Conservation (phyloP, 2,113 vertebrate species). For the Fregetta grallaria region DNA sequence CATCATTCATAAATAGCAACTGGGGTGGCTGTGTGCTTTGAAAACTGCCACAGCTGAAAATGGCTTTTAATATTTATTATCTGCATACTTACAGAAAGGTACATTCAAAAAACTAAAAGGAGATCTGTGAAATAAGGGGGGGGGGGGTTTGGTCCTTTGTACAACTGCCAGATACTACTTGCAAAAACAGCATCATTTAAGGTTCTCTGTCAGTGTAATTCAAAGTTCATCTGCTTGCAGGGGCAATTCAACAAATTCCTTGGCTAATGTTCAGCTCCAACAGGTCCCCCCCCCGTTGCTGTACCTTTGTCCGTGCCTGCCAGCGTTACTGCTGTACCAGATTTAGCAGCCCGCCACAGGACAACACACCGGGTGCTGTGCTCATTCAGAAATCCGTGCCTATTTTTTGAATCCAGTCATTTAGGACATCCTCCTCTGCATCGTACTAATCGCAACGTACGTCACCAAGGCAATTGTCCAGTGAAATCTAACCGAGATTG, state of each 20-base stretch:
- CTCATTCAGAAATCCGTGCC: background rate
- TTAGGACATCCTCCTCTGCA: background rate
- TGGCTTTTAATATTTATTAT: background rate
- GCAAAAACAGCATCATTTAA: fast-evolving
- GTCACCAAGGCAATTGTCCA: fast-evolving
- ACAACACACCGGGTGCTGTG: background rate
- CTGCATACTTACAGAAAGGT: background rate
- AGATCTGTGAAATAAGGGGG: background rate
- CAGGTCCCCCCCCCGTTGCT: background rate
- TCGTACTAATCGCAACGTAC: fast-evolving
- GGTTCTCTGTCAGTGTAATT: background rate
- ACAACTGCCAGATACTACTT: background rate
- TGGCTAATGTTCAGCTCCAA: background rate
- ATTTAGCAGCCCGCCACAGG: background rate
- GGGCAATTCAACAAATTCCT: background rate
- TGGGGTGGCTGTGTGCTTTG: background rate
- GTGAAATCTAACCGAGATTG: background rate
- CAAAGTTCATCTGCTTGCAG: background rate
- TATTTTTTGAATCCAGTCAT: background rate
- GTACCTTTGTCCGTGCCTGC: background rate
- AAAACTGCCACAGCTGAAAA: background rate
- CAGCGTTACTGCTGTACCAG: background rate
- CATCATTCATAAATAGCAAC: background rate
- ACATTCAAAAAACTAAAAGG: background rate
- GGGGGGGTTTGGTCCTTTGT: background rate